Conservation (phyloP, 2,888 invertebrate genomes). For the Cephus nigrinus region DNA sequence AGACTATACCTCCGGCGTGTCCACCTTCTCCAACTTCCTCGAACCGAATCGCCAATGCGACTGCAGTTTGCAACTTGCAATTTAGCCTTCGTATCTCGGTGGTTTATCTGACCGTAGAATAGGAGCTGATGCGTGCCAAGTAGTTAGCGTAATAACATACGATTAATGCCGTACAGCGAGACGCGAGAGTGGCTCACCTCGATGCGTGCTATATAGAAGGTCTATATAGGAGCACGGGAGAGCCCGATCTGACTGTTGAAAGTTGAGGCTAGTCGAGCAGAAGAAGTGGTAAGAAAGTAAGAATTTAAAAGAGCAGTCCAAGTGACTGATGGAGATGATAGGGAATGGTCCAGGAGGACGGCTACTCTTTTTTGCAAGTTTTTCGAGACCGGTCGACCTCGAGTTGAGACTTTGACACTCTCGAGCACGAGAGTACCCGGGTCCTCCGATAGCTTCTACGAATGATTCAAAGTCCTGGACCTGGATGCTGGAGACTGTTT, state of each 20-base stretch:
- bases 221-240: too few species aligned
- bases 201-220: too few species aligned
- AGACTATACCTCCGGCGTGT: too few species aligned
- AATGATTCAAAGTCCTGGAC: too few species aligned
- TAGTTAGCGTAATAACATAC: conserved; percentile 19
- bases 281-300: conserved; percentile 4
- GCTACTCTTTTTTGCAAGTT: too few species aligned
- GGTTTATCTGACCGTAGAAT: conserved; percentile 26
- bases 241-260: background rate
- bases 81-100: conserved; percentile 28
- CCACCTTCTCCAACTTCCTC: conserved; percentile 6
- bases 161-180: conserved; percentile 11
- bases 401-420: too few species aligned
- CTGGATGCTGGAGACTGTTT: too few species aligned
- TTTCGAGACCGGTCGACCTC: too few species aligned
- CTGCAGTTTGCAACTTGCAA: conserved; percentile 16
- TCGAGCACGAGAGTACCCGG: too few species aligned
- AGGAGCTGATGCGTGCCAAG: conserved; percentile 32
- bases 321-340: too few species aligned
- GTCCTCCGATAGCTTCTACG: too few species aligned
- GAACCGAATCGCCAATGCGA: background rate
- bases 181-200: background rate
- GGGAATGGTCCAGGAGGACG: too few species aligned
- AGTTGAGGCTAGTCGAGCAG: background rate
- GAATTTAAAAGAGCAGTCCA: background rate